Conservation (phyloP, 1,140 invertebrate species). For the Aethina tumida region DNA sequence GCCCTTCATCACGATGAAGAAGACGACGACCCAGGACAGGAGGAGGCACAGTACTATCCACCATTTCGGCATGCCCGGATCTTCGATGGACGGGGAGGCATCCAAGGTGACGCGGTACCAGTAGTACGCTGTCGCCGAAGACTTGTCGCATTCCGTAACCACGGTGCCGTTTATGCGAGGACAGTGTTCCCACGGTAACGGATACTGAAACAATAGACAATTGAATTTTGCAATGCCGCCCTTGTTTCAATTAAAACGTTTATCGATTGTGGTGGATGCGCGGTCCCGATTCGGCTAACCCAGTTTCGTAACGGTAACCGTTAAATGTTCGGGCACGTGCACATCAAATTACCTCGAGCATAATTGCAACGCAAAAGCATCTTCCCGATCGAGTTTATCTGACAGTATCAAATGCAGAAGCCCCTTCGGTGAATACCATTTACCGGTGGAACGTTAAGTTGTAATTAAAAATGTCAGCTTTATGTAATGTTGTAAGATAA, state of each 20-base stretch:
- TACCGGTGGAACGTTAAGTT: too few relatives aligned
- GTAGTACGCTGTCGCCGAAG: slow-evolving; percentile 80
- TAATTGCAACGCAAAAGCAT: too few relatives aligned
- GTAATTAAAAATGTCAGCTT: too few relatives aligned
- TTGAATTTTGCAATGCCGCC: slow-evolving; percentile 9
- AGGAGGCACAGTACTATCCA: slow-evolving; percentile 90
- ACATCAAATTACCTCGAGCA: too few relatives aligned
- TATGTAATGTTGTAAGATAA: too few relatives aligned
- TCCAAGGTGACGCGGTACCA: slow-evolving; percentile 83
- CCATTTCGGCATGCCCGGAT: slow-evolving; percentile 78
- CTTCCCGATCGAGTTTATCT: too few relatives aligned
- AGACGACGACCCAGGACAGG: slow-evolving; percentile 89
- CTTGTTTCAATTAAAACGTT: too few relatives aligned
- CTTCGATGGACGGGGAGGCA: slow-evolving; percentile 71
- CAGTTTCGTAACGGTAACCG: neutral
- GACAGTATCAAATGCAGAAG: too few relatives aligned
- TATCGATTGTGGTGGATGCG: too few relatives aligned
- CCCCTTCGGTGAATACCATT: too few relatives aligned
- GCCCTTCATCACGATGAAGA: slow-evolving; percentile 96
- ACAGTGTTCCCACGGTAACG: slow-evolving; percentile 77
- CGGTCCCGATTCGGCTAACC: too few relatives aligned
- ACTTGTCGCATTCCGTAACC: slow-evolving; percentile 66
- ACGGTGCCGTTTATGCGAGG: slow-evolving; percentile 60
- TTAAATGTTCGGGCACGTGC: neutral
- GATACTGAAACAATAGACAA: slow-evolving; percentile 51